These are phyloP conservation scores for Heteromyza rotundicornis DNA, from an alignment of 2,888 invertebrate genomes.

Conservation along the genomic window DNA sequence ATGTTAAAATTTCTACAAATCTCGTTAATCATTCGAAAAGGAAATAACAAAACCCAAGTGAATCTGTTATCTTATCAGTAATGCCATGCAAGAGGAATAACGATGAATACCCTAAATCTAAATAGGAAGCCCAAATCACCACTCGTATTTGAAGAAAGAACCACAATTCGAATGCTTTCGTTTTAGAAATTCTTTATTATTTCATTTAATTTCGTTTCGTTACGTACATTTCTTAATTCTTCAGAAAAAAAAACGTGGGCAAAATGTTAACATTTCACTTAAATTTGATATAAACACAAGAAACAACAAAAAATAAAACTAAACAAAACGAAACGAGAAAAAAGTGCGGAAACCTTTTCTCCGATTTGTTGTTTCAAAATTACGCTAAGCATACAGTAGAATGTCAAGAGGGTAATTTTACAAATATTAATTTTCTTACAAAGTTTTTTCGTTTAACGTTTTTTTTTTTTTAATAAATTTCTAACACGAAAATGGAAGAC, in stretches of 20 bases:
- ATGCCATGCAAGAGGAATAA: too few relatives aligned
- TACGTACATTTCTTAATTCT: not conserved
- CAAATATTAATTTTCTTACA: too few relatives aligned
- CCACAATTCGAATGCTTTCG: not conserved
- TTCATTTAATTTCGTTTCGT: not conserved
- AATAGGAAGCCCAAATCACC: too few relatives aligned
- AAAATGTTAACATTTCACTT: not conserved
- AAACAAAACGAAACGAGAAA: not conserved
- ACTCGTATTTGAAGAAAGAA: too few relatives aligned
- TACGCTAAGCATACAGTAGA: constrained; percentile 1
- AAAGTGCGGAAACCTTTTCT: not conserved
- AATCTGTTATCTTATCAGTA: too few relatives aligned
- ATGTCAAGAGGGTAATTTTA: not conserved
- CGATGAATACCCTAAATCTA: too few relatives aligned
- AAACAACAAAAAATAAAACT: not conserved
- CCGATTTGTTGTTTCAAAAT: not conserved
- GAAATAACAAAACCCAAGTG: too few relatives aligned
- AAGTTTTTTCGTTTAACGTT: not conserved
- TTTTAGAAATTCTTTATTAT: not conserved
- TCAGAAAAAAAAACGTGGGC: too few relatives aligned
- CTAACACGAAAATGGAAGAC: not conserved
- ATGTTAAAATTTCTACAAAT: too few relatives aligned
- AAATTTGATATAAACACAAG: not conserved
- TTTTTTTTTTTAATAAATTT: not conserved
- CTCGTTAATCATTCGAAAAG: too few relatives aligned